A percentile compares a stretch with the other conserved stretches of the same genome.
Conservation (phyloP, 2,113 vertebrate genomes). For the Otis tarda region DNA sequence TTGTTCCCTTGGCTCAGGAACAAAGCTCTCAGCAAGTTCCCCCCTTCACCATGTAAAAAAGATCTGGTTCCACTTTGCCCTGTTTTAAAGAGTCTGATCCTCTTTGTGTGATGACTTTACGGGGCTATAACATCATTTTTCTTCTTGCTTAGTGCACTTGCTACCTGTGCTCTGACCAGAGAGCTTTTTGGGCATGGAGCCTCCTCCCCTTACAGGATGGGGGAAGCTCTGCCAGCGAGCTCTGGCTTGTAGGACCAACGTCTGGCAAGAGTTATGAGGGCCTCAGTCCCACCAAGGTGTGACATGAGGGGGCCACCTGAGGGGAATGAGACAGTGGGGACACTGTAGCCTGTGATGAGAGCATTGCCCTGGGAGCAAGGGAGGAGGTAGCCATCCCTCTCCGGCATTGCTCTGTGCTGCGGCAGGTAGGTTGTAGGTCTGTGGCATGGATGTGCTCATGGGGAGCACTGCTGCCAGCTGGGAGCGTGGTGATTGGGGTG, state of each 20-base stretch:
- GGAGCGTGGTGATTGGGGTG: rapidly evolving
- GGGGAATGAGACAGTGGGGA: not conserved
- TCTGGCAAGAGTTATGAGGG: not conserved
- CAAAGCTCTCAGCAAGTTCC: not conserved
- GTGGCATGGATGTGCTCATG: not conserved
- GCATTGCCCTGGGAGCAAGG: not conserved
- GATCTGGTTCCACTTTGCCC: not conserved
- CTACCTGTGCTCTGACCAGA: not conserved
- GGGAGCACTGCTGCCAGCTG: not conserved
- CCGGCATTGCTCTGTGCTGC: not conserved
- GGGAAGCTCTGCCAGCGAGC: not conserved
- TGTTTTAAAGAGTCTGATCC: not conserved
- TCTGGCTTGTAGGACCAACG: not conserved
- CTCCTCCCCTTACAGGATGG: not conserved
- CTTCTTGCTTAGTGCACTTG: not conserved
- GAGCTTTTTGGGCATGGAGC: rapidly evolving
- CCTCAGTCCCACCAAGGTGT: not conserved
- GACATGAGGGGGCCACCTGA: not conserved
- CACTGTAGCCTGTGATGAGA: not conserved
- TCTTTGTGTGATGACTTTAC: not conserved
- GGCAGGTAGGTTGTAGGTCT: not conserved
- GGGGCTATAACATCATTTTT: not conserved
- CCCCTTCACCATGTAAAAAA: not conserved
- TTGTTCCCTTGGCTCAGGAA: not conserved
- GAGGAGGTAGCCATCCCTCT: not conserved